Base-by-base conservation (phyloP, 1,140 invertebrate genomes). In the Sarcophaga bullata region DNA sequence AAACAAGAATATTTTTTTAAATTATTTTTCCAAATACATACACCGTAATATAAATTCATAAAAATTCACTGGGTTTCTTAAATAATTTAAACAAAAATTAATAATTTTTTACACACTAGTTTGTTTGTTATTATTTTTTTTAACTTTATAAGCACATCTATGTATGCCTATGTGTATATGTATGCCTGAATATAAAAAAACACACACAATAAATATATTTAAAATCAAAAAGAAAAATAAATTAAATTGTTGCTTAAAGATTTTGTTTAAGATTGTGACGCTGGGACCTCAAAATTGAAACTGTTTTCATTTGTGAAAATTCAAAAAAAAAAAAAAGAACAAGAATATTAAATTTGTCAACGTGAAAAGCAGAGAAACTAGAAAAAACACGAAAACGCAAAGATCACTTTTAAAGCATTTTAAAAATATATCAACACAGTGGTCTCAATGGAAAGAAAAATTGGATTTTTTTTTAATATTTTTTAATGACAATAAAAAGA, bases 41-140 rank as follows among this genome's bases (percentile, higher is more conserved):
- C 75, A 78, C 17, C 19, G 62, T 78, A 78, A 50, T 78, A 78
- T 11, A 52, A 78, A 78, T 78, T 78, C 75, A 78, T 78, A 15
- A 19, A 50, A 17, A 17, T 19, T n/a, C 58, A 62, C 58, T 62
- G 7, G 8, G n/a, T 25, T 68, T 37, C 25, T 68, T 68, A 68
- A 68, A 68, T 0, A 58, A 58, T 58, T 58, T 58, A 58, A 19
- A 5, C 17, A 25, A n/a, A 58, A 58, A 15, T 58, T 58, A 58
- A 19, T 9, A n/a, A 25, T n/a, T 68, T 68, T 68, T 68, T 68
- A 68, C 19, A 68, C 6, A 19, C 3, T 19, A 68, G 17, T 68
- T 68, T 3, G 8, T 52, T 52, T 52, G 19, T 68, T 68, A 52
- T 52, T 52, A 3, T 25, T 17, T 25, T 19, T 62, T 68, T 68